These are phyloP conservation scores for Harpegnathos saltator DNA, from an alignment of 1,140 invertebrate species.

Conservation along the genomic window DNA sequence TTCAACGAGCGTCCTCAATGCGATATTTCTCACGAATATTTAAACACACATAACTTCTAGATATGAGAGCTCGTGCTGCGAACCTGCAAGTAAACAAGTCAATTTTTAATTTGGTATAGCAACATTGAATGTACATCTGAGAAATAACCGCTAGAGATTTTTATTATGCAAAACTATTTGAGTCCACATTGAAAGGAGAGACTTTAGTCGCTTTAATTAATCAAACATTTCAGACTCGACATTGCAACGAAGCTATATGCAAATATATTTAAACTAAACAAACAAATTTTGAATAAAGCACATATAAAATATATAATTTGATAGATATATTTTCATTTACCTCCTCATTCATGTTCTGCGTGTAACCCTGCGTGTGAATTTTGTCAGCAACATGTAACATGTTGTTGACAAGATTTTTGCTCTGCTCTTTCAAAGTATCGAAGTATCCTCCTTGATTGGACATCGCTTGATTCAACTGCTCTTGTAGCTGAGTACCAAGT, in stretches of 20 bases:
- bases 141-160: not conserved
- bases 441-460: slow-evolving; percentile 75
- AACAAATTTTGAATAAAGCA: not conserved
- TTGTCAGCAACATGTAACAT: too few relatives aligned
- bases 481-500: slow-evolving; percentile 72
- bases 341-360: slow-evolving; percentile 73
- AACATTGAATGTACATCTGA: not conserved
- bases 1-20: not conserved
- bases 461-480: slow-evolving; percentile 72
- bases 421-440: slow-evolving; percentile 76
- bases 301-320: not conserved
- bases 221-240: not conserved
- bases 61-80: not conserved
- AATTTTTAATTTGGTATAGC: slow-evolving; percentile 10
- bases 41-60: slow-evolving; percentile 19
- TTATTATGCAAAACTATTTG: not conserved
- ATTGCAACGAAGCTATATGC: not conserved
- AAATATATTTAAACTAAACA: not conserved
- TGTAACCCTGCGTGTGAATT: slow-evolving; percentile 70
- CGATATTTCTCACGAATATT: slow-evolving; percentile 32
- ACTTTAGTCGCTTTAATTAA: not conserved
- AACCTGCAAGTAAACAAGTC: slow-evolving; percentile 32
- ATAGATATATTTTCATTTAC: slow-evolving; percentile 60
- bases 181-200: not conserved
- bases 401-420: slow-evolving; percentile 70